Percentiles rank a stretch among this genome's conserved stretches.
phyloP scores from a whole-genome alignment of 2,113 vertebrate species.

The Platysternon megacephalum region DNA sequence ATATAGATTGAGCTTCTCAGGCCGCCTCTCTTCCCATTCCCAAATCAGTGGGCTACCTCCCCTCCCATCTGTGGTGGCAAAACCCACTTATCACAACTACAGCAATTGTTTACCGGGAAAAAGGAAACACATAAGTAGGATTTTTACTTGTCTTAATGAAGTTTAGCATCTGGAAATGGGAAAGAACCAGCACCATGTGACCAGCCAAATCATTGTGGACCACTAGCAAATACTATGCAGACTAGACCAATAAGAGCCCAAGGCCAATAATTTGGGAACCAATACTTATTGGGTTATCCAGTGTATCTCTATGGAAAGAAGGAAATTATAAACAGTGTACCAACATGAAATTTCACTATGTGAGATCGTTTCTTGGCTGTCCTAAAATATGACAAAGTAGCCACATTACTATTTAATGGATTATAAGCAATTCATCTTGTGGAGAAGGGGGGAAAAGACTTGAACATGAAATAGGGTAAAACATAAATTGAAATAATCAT shows the following conservation, averaged over 20 bases:
- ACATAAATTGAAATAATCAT: neutral
- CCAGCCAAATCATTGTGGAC: neutral
- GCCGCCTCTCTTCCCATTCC: neutral
- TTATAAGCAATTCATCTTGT: neutral
- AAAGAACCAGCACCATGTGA: neutral
- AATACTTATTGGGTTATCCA: too few relatives aligned
- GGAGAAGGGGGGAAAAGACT: neutral
- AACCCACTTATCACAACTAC: too few relatives aligned
- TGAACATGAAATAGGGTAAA: neutral
- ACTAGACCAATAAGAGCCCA: neutral
- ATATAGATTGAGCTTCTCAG: neutral
- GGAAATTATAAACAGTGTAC: neutral
- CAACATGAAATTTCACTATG: neutral
- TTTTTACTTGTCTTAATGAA: neutral
- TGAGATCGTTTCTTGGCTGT: neutral
- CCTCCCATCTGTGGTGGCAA: neutral
- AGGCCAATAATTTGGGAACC: too few relatives aligned
- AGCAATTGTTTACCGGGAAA: neutral
- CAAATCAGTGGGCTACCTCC: neutral
- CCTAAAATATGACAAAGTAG: neutral
- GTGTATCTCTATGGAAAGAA: too few relatives aligned
- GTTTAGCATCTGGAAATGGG: neutral
- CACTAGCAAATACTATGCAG: neutral
- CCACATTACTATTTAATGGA: neutral
- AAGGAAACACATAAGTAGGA: neutral